Evolutionary conservation across 2,888 invertebrate species (phyloP).

Genomic region (Hesperia comma): DNA sequence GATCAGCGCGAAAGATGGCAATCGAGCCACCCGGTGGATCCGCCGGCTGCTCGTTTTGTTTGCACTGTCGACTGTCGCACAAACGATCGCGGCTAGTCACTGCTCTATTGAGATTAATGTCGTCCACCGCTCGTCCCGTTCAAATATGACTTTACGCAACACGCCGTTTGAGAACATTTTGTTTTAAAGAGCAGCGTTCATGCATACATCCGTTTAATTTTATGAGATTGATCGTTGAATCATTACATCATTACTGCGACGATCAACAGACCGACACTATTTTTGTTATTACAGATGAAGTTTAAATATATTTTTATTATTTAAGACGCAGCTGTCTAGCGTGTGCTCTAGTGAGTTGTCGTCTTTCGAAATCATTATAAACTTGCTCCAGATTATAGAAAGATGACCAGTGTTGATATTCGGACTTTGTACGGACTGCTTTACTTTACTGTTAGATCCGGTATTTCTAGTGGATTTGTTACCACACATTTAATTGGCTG

Average conservation of each 20-base stretch:
- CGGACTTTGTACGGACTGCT: no score
- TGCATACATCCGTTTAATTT: constrained; percentile 25
- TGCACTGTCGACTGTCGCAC: constrained; percentile 29
- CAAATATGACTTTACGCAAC: constrained; percentile 34
- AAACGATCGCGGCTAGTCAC: constrained; percentile 39
- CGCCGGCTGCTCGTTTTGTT: constrained; percentile 40
- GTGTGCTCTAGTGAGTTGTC: no score
- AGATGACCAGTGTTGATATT: neutral
- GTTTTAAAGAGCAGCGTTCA: constrained; percentile 16
- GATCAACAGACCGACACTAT: constrained; percentile 10
- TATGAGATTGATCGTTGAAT: constrained; percentile 30
- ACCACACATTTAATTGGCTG: no score
- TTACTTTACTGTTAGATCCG: no score
- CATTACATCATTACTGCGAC: constrained; percentile 18
- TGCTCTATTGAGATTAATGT: constrained; percentile 43
- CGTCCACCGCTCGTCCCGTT: constrained; percentile 15
- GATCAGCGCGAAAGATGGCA: constrained; percentile 47
- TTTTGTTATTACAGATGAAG: constrained; percentile 3
- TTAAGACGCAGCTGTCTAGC: no score
- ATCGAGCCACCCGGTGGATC: constrained; percentile 39
- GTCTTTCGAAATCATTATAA: neutral
- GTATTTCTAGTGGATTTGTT: no score
- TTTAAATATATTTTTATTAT: neutral
- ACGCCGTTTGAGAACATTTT: constrained; percentile 32
- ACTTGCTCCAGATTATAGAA: neutral